A percentile compares a stretch with the other conserved stretches of the same genome.
These are phyloP conservation scores for Lichenostomus cassidix DNA, from an alignment of 2,113 vertebrate species.

Conservation along the genomic window DNA sequence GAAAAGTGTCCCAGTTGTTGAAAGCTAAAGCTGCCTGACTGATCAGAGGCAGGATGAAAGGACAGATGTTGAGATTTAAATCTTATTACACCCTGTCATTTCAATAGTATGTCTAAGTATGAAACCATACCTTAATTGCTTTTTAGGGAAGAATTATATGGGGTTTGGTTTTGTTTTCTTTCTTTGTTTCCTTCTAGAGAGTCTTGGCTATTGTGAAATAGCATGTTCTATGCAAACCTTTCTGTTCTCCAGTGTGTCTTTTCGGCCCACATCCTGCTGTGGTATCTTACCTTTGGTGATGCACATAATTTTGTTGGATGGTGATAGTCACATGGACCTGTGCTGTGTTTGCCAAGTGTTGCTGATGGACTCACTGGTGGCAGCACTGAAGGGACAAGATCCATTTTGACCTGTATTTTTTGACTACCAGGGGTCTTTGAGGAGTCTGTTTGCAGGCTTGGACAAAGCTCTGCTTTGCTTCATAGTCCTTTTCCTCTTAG, in stretches of 20 bases:
- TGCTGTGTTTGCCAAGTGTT: background rate
- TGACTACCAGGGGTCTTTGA: background rate
- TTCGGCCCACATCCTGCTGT: background rate
- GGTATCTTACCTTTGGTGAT: background rate
- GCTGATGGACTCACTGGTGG: background rate
- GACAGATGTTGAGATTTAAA: background rate
- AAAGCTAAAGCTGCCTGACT: background rate
- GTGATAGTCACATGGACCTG: rapidly evolving
- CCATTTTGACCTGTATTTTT: background rate
- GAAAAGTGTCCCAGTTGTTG: background rate
- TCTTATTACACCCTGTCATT: background rate
- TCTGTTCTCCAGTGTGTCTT: background rate
- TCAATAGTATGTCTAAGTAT: background rate
- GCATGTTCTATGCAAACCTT: background rate
- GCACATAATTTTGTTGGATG: background rate
- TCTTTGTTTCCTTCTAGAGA: background rate
- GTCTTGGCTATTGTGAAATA: background rate
- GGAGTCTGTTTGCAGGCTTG: background rate
- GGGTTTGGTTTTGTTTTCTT: background rate
- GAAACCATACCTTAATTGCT: background rate
- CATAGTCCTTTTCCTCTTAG: background rate
- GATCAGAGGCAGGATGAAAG: background rate
- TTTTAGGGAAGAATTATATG: background rate
- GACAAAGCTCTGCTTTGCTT: background rate
- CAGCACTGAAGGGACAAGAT: background rate